Evolutionary conservation across 2,888 invertebrate species (phyloP).

Genomic region (Heliconius hortense): DNA sequence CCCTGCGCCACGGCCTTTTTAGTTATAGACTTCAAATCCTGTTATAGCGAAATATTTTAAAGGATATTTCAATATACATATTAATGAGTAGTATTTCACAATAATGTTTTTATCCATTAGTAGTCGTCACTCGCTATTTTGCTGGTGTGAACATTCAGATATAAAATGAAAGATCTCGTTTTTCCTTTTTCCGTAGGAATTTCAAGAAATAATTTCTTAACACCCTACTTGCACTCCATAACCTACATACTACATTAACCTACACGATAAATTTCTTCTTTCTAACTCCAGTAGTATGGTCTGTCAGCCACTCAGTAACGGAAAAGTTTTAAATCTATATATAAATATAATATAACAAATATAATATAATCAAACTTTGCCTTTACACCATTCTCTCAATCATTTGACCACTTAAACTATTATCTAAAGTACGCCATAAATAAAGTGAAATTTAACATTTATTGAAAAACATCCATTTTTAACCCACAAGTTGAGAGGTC

Average conservation of each 20-base stretch:
- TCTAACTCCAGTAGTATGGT: no score
- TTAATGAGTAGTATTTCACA: background rate
- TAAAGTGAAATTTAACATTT: slow-evolving; percentile 23
- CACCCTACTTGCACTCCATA: no score
- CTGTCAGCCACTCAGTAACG: no score
- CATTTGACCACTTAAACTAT: slow-evolving; percentile 1
- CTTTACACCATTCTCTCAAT: background rate
- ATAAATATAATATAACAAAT: no score
- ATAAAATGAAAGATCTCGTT: no score
- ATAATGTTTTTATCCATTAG: background rate
- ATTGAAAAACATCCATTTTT: slow-evolving; percentile 12
- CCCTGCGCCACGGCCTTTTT: background rate
- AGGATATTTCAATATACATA: background rate
- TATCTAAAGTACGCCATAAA: slow-evolving; percentile 14
- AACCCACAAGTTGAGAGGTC: slow-evolving; percentile 20
- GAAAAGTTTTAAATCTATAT: no score
- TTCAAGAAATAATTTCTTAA: no score
- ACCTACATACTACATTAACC: no score
- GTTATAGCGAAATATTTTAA: background rate
- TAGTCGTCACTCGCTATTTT: background rate
- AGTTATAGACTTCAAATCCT: background rate
- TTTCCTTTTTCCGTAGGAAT: no score
- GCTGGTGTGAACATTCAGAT: background rate
- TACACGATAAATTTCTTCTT: no score
- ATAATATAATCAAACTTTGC: background rate